Conservation (phyloP, 64 coral and sea anemone species). For the Actinia tenebrosa region DNA sequence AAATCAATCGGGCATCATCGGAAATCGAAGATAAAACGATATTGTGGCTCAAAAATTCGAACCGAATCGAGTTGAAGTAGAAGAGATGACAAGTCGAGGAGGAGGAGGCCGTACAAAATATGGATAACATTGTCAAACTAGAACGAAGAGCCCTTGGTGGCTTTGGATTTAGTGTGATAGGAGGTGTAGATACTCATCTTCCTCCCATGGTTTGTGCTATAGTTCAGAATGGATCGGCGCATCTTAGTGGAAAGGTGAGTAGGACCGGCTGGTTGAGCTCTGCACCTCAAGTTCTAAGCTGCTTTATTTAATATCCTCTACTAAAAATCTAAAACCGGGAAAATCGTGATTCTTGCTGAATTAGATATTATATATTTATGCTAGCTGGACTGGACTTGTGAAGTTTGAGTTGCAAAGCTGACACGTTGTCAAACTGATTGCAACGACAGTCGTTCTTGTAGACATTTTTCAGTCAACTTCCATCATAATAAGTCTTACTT, state of each 20-base stretch:
- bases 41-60: conserved; percentile 32
- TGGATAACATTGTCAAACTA: conserved; percentile 80
- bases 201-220: conserved; percentile 97
- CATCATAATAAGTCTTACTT: too few species aligned
- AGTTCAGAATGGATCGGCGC: conserved; percentile 91
- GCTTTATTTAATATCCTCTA: not conserved
- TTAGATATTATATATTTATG: not conserved
- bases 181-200: conserved; percentile 85
- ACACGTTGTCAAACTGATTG: not conserved
- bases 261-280: not conserved
- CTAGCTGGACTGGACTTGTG: not conserved
- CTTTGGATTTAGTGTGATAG: conserved; percentile 99
- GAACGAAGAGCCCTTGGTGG: conserved; percentile 86
- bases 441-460: not conserved
- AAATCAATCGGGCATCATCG: conserved; percentile 17
- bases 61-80: not conserved
- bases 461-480: not conserved
- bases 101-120: conserved; percentile 41
- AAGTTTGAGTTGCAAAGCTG: not conserved
- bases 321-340: not conserved
- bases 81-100: conserved; percentile 13
- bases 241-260: conserved; percentile 80
- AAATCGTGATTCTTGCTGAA: not conserved
- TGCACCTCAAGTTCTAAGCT: not conserved
- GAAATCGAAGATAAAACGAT: conserved; percentile 11